These are phyloP conservation scores for Musca domestica DNA, from an alignment of 1,140 invertebrate genomes.

Conservation along the genomic window DNA sequence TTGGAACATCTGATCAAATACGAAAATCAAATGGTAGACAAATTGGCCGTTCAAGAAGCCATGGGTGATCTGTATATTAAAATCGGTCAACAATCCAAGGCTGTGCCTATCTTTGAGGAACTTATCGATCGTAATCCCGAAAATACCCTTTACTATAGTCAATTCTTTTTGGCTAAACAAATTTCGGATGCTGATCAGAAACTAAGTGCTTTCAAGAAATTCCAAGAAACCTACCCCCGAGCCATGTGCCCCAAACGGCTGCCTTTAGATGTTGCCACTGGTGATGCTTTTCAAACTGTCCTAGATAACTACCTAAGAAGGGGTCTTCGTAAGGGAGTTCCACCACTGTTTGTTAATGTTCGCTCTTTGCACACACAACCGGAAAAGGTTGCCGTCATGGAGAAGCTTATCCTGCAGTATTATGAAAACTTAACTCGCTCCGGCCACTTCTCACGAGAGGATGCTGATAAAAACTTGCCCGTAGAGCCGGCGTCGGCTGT, in stretches of 20 bases:
- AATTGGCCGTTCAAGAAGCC: slow-evolving; percentile 87
- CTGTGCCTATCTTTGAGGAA: slow-evolving; percentile 79
- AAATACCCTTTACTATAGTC: slow-evolving; percentile 89
- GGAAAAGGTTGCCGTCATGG: slow-evolving; percentile 80
- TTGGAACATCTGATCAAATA: slow-evolving; percentile 84
- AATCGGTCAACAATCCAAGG: slow-evolving; percentile 66
- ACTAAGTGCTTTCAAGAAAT: slow-evolving; percentile 78
- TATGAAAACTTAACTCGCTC: slow-evolving; percentile 75
- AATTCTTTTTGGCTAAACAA: slow-evolving; percentile 80
- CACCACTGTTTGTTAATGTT: slow-evolving; percentile 94
- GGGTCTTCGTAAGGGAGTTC: slow-evolving; percentile 93
- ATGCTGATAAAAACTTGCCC: slow-evolving; percentile 63
- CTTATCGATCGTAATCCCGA: slow-evolving; percentile 93
- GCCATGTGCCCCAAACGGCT: slow-evolving; percentile 84
- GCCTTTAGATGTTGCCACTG: slow-evolving; percentile 78
- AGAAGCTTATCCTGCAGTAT: slow-evolving; percentile 81
- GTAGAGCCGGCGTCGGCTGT: slow-evolving; percentile 90
- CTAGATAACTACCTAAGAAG: slow-evolving; percentile 70
- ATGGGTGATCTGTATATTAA: slow-evolving; percentile 70
- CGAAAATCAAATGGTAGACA: slow-evolving; percentile 89
- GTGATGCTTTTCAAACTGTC: slow-evolving; percentile 63
- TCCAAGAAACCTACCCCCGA: slow-evolving; percentile 71
- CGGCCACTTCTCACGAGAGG: slow-evolving; percentile 72
- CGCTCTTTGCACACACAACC: slow-evolving; percentile 82
- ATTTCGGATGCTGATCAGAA: slow-evolving; percentile 70